phyloP scores from a whole-genome alignment of 2,888 invertebrate genomes.

The Stenotaenia linearis region DNA sequence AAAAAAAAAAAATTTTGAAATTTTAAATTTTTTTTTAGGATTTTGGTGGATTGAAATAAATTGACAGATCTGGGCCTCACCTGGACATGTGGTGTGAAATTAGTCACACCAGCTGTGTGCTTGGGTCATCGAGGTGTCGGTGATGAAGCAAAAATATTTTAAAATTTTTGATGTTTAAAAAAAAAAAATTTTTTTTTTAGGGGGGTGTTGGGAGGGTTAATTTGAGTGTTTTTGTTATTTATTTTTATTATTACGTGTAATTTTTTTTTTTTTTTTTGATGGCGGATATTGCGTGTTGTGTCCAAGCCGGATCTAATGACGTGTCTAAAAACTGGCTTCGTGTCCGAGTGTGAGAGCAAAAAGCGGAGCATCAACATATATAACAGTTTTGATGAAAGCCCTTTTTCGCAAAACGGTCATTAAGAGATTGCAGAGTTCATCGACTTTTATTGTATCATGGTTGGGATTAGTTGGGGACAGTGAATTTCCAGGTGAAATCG shows the following conservation, averaged over 20 bases:
- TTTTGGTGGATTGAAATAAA: neutral
- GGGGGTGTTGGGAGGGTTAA: too few relatives aligned
- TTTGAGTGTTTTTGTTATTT: neutral
- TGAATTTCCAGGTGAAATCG: constrained; percentile 7
- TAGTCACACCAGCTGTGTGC: constrained; percentile 7
- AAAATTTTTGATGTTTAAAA: neutral
- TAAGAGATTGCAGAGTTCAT: constrained; percentile 21
- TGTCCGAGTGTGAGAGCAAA: neutral
- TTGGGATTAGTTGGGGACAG: neutral
- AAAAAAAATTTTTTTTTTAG: too few relatives aligned
- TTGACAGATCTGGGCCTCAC: neutral
- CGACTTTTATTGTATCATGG: constrained; percentile 2
- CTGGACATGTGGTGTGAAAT: neutral
- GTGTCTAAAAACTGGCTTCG: constrained; percentile 18
- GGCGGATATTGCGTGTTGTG: neutral
- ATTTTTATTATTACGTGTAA: neutral
- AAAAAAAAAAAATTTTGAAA: neutral
- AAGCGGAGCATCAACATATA: neutral
- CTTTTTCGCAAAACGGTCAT: neutral
- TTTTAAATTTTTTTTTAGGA: too few relatives aligned
- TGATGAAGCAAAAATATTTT: constrained; percentile 2
- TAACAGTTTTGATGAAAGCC: constrained; percentile 6
- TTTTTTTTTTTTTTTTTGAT: too few relatives aligned
- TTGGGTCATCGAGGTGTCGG: neutral
- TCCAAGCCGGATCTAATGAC: constrained; percentile 26